Percentiles rank a stretch among this genome's conserved stretches.
Conservation (phyloP, 2,113 vertebrate genomes). For the Megaleporinus macrocephalus region DNA sequence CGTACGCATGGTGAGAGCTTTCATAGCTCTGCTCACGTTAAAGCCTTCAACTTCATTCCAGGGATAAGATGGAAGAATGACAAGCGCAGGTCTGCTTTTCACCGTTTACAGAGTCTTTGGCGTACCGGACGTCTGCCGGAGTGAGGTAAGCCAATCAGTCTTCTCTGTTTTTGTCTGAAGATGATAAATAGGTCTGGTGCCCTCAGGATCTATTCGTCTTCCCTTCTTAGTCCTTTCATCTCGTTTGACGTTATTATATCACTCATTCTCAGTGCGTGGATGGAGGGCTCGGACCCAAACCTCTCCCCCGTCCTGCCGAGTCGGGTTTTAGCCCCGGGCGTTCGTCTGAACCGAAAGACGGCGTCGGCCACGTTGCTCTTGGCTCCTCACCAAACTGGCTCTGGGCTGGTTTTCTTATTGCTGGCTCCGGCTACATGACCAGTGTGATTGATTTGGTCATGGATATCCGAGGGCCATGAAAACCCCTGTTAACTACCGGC, state of each 20-base stretch:
- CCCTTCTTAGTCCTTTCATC: conserved; percentile 5
- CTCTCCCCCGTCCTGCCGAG: conserved; percentile 65
- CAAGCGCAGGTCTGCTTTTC: conserved; percentile 59
- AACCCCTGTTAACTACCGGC: conserved; percentile 50
- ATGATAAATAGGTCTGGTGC: conserved; percentile 16
- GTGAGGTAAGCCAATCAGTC: conserved; percentile 6
- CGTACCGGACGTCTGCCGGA: conserved; percentile 4
- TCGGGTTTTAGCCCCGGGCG: conserved; percentile 69
- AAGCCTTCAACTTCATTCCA: not conserved
- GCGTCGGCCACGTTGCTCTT: conserved; percentile 72
- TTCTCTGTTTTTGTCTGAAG: conserved; percentile 16
- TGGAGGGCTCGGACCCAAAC: conserved; percentile 9
- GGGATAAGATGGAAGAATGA: not conserved
- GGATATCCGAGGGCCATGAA: conserved; percentile 63
- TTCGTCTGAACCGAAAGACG: conserved; percentile 70
- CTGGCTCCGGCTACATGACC: conserved; percentile 74
- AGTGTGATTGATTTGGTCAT: conserved; percentile 66
- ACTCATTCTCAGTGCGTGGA: conserved; percentile 53
- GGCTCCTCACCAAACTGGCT: conserved; percentile 65
- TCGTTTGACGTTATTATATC: conserved; percentile 63
- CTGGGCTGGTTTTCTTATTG: conserved; percentile 72
- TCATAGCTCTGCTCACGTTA: not conserved
- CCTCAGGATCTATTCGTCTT: not conserved
- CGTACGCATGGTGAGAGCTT: not conserved
- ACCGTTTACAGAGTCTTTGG: conserved; percentile 64